A percentile compares a stretch with the other conserved stretches of the same genome.
Evolutionary conservation across 2,888 invertebrate genomes (phyloP).

Genomic region (Pristionchus entomophagus): DNA sequence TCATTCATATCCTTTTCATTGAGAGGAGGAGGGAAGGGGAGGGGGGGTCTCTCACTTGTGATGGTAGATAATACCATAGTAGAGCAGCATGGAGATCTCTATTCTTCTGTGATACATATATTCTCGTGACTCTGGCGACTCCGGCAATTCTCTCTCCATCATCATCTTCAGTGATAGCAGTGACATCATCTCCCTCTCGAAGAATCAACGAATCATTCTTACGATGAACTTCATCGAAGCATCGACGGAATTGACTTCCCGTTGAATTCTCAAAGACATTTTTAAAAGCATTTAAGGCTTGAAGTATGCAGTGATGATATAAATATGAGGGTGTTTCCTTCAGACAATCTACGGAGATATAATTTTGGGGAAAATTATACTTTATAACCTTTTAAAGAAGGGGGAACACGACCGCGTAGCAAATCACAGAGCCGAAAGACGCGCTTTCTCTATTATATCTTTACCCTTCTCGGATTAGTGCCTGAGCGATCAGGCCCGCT

Average conservation of each 20-base stretch:
- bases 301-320: no score
- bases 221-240: not conserved
- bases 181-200: conserved; percentile 37
- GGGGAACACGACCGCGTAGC: no score
- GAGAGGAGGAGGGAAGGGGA: no score
- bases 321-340: no score
- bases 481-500: no score
- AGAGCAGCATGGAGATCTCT: not conserved
- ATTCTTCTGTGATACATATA: not conserved
- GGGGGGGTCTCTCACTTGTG: conserved; percentile 5
- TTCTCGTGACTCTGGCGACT: conserved; percentile 11
- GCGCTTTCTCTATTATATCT: no score
- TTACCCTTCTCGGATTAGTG: no score
- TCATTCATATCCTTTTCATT: not conserved
- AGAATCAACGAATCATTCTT: not conserved
- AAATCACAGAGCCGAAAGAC: no score
- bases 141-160: not conserved
- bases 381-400: no score
- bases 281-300: no score
- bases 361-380: no score
- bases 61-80: conserved; percentile 44
- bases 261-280: conserved; percentile 35
- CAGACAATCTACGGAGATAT: no score
- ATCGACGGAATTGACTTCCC: not conserved
- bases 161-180: conserved; percentile 21